These are phyloP conservation scores for Carterocephalus palaemon DNA, from an alignment of 2,888 invertebrate species.

Conservation along the genomic window DNA sequence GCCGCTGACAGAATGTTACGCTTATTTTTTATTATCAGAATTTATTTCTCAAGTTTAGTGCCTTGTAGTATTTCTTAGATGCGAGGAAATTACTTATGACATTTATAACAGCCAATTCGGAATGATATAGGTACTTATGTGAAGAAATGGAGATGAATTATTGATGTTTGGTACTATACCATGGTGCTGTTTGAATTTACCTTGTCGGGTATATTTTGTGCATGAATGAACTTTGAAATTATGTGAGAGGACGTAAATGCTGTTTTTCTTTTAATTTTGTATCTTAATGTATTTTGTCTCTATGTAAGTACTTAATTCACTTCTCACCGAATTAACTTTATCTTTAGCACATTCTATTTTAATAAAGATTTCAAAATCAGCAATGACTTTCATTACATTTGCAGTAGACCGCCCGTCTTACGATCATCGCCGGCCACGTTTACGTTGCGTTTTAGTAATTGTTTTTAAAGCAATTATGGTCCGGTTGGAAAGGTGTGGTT, in stretches of 20 bases:
- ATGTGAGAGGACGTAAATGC: conserved; percentile 8
- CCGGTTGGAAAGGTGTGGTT: too few species aligned
- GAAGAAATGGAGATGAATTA: conserved; percentile 8
- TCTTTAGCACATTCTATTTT: conserved; percentile 46
- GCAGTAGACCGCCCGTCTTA: too few species aligned
- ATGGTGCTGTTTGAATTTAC: conserved; percentile 29
- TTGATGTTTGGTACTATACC: conserved; percentile 32
- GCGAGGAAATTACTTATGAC: neutral
- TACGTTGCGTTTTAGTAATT: too few species aligned
- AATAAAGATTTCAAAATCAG: conserved; percentile 30
- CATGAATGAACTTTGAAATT: too few species aligned
- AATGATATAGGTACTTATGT: conserved; percentile 1
- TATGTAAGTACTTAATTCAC: conserved; percentile 46
- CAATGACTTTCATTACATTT: too few species aligned
- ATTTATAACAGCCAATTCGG: neutral
- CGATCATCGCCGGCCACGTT: too few species aligned
- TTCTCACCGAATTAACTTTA: conserved; percentile 74
- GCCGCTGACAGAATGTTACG: conserved; percentile 14
- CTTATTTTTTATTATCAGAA: conserved; percentile 9
- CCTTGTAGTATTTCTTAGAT: conserved; percentile 14
- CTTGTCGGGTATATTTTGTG: conserved; percentile 17
- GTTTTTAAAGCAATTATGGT: too few species aligned
- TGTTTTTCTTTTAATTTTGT: conserved; percentile 25
- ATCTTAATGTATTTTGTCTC: conserved; percentile 11
- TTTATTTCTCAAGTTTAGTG: conserved; percentile 11